A percentile compares a stretch with the other conserved stretches of the same genome.
Evolutionary conservation across 2,888 invertebrate species (phyloP).

Genomic region (Pachydiplax longipennis): DNA sequence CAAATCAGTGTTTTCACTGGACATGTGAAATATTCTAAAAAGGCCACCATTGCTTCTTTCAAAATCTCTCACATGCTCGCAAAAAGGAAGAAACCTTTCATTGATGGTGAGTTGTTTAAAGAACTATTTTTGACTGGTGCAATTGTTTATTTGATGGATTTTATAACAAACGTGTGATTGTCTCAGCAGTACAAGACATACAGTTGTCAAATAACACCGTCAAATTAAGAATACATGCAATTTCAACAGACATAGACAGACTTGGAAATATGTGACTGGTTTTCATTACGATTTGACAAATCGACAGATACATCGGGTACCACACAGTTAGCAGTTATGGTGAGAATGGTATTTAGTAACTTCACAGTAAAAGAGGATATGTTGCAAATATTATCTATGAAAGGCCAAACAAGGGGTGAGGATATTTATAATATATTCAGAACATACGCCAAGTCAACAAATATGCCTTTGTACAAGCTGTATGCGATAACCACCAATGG

Average conservation of each 20-base stretch:
- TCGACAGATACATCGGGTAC: conserved; percentile 47
- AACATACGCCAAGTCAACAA: conserved; percentile 47
- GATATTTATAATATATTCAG: conserved; percentile 49
- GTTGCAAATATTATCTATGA: conserved; percentile 49
- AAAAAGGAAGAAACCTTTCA: background rate
- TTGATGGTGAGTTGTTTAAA: background rate
- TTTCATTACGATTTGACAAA: conserved; percentile 49
- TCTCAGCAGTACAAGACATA: conserved; percentile 52
- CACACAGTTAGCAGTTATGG: conserved; percentile 50
- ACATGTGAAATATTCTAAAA: no score
- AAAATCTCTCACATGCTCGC: background rate
- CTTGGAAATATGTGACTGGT: conserved; percentile 47
- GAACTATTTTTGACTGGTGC: background rate
- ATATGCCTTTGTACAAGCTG: conserved; percentile 50
- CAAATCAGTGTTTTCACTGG: background rate
- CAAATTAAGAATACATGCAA: background rate
- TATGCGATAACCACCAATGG: conserved; percentile 9
- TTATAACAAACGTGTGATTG: conserved; percentile 50
- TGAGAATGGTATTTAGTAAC: conserved; percentile 50
- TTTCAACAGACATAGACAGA: background rate
- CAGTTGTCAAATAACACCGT: background rate
- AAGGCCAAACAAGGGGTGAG: conserved; percentile 50
- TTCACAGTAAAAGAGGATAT: no score
- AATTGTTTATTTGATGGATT: conserved; percentile 6
- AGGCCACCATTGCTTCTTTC: no score